Percentiles rank a stretch among this genome's conserved stretches.
phyloP scores from a whole-genome alignment of 1,140 invertebrate species.

The Leguminivora glycinivorella region DNA sequence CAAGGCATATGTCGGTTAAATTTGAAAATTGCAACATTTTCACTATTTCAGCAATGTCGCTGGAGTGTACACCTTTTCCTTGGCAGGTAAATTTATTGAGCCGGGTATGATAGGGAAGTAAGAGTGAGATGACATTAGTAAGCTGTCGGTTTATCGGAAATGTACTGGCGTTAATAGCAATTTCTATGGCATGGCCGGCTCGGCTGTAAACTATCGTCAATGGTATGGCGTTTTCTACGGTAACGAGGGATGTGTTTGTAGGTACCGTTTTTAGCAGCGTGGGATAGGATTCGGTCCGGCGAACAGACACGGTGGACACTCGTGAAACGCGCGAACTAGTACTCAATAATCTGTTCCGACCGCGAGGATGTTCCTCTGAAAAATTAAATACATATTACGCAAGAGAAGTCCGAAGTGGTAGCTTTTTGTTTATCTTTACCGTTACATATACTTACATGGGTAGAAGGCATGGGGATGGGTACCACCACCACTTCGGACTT shows the following conservation, averaged over 20 bases:
- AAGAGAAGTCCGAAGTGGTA: too few species aligned
- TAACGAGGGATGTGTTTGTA: not conserved
- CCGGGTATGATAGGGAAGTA: not conserved
- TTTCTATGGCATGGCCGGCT: slow-evolving; percentile 6
- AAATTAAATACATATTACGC: too few species aligned
- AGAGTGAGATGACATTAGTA: not conserved
- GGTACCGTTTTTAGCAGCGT: not conserved
- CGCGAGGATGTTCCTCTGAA: not conserved
- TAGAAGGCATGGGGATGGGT: too few species aligned
- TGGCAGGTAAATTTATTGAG: slow-evolving; percentile 14
- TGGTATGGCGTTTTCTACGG: not conserved
- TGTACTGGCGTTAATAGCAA: not conserved
- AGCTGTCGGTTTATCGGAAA: not conserved
- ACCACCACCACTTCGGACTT: too few species aligned
- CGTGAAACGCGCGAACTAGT: not conserved
- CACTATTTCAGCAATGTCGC: not conserved
- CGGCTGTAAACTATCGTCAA: not conserved
- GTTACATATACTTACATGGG: too few species aligned
- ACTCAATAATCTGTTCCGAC: not conserved
- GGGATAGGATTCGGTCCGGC: not conserved
- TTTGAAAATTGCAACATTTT: slow-evolving; percentile 21
- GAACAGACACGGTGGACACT: not conserved
- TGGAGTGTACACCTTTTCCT: not conserved
- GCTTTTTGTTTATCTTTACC: too few species aligned
- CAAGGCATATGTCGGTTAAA: slow-evolving; percentile 21